phyloP scores from a whole-genome alignment of 2,113 vertebrate genomes.

The Melanotaenia duboulayi region DNA sequence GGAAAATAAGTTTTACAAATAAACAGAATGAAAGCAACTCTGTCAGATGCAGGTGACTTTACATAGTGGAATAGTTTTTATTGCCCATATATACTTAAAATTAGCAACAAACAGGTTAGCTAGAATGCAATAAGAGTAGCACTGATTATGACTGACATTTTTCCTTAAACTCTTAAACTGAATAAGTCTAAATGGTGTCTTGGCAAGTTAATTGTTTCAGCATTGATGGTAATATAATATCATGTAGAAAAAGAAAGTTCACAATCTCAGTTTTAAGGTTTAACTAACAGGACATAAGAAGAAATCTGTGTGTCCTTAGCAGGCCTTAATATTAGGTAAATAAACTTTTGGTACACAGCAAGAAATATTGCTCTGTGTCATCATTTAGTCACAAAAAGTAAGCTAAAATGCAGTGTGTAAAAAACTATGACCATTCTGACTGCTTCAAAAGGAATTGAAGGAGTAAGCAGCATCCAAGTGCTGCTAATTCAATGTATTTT shows the following conservation, averaged over 20 bases:
- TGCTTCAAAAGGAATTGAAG: too few relatives aligned
- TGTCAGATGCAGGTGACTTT: slow-evolving; percentile 49
- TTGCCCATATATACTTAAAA: slow-evolving; percentile 32
- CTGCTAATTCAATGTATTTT: neutral
- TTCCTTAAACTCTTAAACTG: neutral
- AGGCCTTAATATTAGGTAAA: too few relatives aligned
- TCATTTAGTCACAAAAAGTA: too few relatives aligned
- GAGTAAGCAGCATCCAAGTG: neutral
- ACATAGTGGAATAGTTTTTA: slow-evolving; percentile 16
- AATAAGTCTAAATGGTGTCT: neutral
- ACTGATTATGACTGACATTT: neutral
- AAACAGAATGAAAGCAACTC: slow-evolving; percentile 67
- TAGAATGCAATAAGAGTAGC: neutral
- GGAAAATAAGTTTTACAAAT: slow-evolving; percentile 81
- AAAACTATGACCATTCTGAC: too few relatives aligned
- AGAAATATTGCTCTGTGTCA: too few relatives aligned
- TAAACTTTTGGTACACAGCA: too few relatives aligned
- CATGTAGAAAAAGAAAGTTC: too few relatives aligned
- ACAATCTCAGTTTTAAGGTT: too few relatives aligned
- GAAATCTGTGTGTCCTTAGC: neutral
- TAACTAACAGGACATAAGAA: too few relatives aligned
- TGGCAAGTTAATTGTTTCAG: slow-evolving; percentile 1
- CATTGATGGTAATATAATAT: neutral
- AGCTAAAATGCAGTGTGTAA: too few relatives aligned
- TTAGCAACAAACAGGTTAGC: slow-evolving; percentile 19